Conservation (phyloP, 2,113 vertebrate genomes). For the Nymphicus hollandicus region DNA sequence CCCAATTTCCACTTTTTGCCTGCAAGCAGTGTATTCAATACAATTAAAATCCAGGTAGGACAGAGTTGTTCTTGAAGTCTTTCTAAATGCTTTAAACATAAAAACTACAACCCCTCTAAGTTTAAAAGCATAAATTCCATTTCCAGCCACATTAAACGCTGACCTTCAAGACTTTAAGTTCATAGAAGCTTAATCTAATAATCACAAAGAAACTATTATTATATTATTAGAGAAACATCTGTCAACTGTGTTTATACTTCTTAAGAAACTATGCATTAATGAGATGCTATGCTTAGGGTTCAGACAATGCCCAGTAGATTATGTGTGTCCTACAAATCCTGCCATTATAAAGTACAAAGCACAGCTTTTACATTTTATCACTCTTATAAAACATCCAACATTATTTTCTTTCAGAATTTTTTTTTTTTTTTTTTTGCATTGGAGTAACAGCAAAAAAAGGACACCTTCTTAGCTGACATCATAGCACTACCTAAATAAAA, state of each 20-base stretch:
- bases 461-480: conserved; percentile 61
- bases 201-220: conserved; percentile 53
- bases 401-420: conserved; percentile 45
- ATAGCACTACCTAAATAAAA: conserved; percentile 62
- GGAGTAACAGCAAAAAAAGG: background rate
- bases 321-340: conserved; percentile 45
- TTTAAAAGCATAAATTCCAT: background rate
- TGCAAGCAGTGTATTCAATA: background rate
- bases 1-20: background rate
- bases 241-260: background rate
- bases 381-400: conserved; percentile 59
- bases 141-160: conserved; percentile 6
- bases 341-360: conserved; percentile 31
- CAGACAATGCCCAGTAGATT: conserved; percentile 49
- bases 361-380: conserved; percentile 39
- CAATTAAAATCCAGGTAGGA: background rate
- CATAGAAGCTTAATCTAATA: conserved; percentile 21
- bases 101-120: background rate
- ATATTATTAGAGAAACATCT: background rate
- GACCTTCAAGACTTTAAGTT: background rate
- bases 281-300: conserved; percentile 53
- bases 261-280: conserved; percentile 32
- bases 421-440: background rate
- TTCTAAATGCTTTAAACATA: background rate
- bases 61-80: background rate